Conservation (phyloP, 2,888 invertebrate species). For the Dusona sp. region DNA sequence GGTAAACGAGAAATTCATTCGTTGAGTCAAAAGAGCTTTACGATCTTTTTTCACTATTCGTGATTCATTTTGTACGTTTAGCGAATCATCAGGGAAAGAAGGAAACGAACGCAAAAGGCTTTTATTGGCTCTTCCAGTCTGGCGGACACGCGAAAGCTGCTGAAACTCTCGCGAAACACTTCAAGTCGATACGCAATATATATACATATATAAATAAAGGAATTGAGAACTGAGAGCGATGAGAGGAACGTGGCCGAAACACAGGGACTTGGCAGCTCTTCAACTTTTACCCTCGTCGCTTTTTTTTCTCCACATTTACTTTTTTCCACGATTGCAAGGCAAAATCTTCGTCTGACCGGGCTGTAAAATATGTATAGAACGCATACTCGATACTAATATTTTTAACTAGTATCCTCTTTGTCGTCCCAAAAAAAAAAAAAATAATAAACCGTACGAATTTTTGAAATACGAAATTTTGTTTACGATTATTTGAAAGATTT, state of each 20-base stretch:
- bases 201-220: conserved; percentile 24
- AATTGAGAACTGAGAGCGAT: conserved; percentile 43
- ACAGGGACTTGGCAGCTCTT: conserved; percentile 63
- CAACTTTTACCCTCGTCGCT: conserved; percentile 59
- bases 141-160: conserved; percentile 49
- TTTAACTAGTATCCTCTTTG: conserved; percentile 18
- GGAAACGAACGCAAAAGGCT: conserved; percentile 45
- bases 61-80: conserved; percentile 60
- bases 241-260: conserved; percentile 60
- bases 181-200: conserved; percentile 24
- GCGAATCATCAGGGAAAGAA: conserved; percentile 48
- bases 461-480: not conserved
- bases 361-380: conserved; percentile 7
- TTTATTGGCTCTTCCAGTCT: conserved; percentile 65
- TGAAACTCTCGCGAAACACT: conserved; percentile 58
- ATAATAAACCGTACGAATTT: not conserved
- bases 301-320: conserved; percentile 32
- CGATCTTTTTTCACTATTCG: conserved; percentile 25
- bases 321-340: conserved; percentile 26
- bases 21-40: conserved; percentile 45
- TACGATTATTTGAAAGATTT: not conserved
- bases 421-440: not conserved
- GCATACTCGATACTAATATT: conserved; percentile 21
- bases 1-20: not conserved
- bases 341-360: conserved; percentile 26